Base-by-base conservation (phyloP, 2,888 invertebrate species). In the Steinernema carpocapsae region DNA sequence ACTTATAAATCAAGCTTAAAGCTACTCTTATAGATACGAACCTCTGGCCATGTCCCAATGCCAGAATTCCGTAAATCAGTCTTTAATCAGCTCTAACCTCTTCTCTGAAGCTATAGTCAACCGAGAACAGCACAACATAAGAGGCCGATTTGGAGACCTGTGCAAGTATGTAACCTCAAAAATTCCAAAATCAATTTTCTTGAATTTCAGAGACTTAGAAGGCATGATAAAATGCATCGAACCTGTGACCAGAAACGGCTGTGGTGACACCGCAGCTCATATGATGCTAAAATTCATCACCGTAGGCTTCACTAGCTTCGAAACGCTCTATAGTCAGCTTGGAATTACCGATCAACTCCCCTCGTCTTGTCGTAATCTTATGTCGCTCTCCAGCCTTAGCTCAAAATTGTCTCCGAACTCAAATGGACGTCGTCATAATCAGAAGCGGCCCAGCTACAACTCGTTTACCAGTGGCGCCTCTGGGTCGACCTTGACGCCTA, bases 81-180 rank as follows among this genome's bases (percentile, higher is more conserved):
- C 80, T 6, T 82, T 83, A 29, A 70, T 72, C 10, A 82, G 82
- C 22, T 83, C 80, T 1, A 52, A 82, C 19, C 64, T 80, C 26
- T 80, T 80, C 73, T 83, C 80, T 10, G 78, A 82, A 19, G 43
- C 82, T n/a, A 82, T 80, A 46, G 56, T 80, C 26, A 79, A 80
- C 59, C 77, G 80, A 4, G 80, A 80, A 64, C 73, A 81, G 32
- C 77, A 80, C 64, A 72, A 56, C 37, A 82, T 80, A 37, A 74
- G 74, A 29, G 43, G 74, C 32, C 72, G 76, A 17, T 80, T 80
- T 72, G 51, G 77, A 22, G 52, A 59, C 7, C 74, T 80, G n/a
- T 80, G 80, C 82, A 82, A 73, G 80, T 80, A 43, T 37, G 72
- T 71, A 17, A 71, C 56, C 56, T 56, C 19, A 12, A n/a, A 7